Conservation (phyloP, 2,113 vertebrate genomes). For the Argyrosomus japonicus region DNA sequence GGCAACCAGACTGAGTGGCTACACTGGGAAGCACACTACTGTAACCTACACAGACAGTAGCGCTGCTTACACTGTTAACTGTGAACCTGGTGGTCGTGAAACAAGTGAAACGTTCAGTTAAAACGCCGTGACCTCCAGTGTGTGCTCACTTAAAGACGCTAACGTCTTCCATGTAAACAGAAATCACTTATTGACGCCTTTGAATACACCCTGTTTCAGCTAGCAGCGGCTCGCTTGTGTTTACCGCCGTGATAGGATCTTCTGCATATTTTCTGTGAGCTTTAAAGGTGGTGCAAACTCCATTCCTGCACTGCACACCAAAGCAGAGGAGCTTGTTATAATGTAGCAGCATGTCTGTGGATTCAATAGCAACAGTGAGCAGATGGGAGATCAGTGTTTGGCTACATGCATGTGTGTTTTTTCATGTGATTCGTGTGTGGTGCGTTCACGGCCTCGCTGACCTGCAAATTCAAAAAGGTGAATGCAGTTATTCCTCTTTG, state of each 20-base stretch:
- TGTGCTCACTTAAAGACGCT: not conserved
- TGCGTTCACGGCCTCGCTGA: not conserved
- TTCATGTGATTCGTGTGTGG: not conserved
- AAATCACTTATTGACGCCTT: slow-evolving; percentile 15
- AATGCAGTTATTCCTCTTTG: not conserved
- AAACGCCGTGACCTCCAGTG: slow-evolving; percentile 40
- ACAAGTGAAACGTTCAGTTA: not conserved
- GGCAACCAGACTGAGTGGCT: slow-evolving; percentile 53
- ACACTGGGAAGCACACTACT: slow-evolving; percentile 31
- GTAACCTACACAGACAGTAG: slow-evolving; percentile 44
- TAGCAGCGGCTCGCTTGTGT: slow-evolving; percentile 11
- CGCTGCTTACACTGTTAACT: slow-evolving; percentile 8
- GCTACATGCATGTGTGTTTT: not conserved
- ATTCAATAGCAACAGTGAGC: not conserved
- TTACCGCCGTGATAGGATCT: not conserved
- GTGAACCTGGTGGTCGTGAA: not conserved
- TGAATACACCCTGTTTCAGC: slow-evolving; percentile 51
- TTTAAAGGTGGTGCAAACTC: not conserved
- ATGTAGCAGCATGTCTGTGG: not conserved
- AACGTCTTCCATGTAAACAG: slow-evolving; percentile 32
- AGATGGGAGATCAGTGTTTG: not conserved
- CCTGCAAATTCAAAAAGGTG: not conserved
- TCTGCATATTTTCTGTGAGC: not conserved
- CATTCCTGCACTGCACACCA: not conserved
- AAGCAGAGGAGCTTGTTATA: not conserved